phyloP scores from a whole-genome alignment of 2,113 vertebrate genomes.

The Sorex araneus region DNA sequence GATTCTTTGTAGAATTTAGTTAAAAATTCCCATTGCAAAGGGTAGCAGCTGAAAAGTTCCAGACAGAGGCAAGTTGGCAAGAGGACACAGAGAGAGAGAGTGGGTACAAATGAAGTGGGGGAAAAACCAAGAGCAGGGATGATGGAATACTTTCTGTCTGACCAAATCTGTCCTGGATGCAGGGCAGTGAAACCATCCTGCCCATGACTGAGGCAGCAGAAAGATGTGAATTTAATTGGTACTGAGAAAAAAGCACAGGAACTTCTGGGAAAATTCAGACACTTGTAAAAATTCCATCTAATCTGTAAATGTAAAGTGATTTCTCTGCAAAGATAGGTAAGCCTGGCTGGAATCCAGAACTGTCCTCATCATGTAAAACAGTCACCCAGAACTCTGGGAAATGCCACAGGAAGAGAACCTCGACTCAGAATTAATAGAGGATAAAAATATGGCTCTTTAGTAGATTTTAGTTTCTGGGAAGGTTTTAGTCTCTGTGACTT shows the following conservation, averaged over 20 bases:
- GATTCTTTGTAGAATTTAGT: conserved; percentile 9
- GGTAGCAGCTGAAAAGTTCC: background rate
- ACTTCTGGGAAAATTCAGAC: background rate
- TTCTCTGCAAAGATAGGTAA: background rate
- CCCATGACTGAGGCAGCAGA: too few relatives aligned
- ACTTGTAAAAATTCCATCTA: background rate
- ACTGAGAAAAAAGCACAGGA: background rate
- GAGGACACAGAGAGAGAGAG: background rate
- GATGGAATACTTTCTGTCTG: background rate
- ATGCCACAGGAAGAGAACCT: background rate
- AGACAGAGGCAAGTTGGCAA: background rate
- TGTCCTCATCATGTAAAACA: background rate
- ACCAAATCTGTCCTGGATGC: background rate
- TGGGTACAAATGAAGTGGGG: background rate
- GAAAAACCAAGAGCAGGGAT: background rate
- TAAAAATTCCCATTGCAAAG: background rate
- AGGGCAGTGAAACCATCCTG: background rate
- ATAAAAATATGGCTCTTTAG: background rate
- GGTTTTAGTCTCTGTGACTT: conserved; percentile 6
- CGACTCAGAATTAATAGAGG: background rate
- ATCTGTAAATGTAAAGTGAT: background rate
- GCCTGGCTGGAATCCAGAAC: background rate
- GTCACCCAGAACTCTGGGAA: background rate
- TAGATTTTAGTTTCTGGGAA: background rate
- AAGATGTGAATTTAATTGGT: background rate